A percentile compares a stretch with the other conserved stretches of the same genome.
Conservation (phyloP, 1,140 invertebrate species). For the Plutomurus gul region DNA sequence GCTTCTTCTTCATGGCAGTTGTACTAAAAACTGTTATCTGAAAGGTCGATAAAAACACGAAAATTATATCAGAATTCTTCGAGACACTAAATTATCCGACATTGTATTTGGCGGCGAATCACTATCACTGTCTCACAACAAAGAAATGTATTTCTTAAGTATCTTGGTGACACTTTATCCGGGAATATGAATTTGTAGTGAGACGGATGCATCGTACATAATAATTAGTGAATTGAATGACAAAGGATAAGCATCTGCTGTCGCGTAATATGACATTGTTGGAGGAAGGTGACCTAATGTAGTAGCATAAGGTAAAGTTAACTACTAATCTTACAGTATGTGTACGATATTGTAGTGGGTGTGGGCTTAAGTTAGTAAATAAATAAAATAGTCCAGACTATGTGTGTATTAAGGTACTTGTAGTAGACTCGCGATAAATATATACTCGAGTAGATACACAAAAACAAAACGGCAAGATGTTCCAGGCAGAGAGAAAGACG, state of each 20-base stretch:
- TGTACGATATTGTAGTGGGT: background rate
- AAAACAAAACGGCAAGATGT: slow-evolving; percentile 18
- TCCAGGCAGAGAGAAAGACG: slow-evolving; percentile 11
- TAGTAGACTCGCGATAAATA: background rate
- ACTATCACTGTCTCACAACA: no score
- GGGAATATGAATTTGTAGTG: no score
- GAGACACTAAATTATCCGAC: no score
- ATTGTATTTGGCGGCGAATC: no score
- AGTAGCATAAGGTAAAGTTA: slow-evolving; percentile 29
- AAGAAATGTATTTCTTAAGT: no score
- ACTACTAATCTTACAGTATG: background rate
- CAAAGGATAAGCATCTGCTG: background rate
- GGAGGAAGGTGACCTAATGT: background rate
- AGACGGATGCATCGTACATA: no score
- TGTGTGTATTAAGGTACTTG: background rate
- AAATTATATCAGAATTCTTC: no score
- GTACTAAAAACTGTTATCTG: no score
- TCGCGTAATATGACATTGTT: background rate
- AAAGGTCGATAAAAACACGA: no score
- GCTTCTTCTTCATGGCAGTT: no score
- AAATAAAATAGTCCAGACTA: background rate
- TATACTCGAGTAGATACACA: background rate
- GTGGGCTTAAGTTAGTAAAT: background rate
- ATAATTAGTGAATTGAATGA: background rate
- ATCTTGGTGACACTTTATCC: no score